phyloP scores from a whole-genome alignment of 1,140 invertebrate genomes.

The Pollicipes pollicipes region DNA sequence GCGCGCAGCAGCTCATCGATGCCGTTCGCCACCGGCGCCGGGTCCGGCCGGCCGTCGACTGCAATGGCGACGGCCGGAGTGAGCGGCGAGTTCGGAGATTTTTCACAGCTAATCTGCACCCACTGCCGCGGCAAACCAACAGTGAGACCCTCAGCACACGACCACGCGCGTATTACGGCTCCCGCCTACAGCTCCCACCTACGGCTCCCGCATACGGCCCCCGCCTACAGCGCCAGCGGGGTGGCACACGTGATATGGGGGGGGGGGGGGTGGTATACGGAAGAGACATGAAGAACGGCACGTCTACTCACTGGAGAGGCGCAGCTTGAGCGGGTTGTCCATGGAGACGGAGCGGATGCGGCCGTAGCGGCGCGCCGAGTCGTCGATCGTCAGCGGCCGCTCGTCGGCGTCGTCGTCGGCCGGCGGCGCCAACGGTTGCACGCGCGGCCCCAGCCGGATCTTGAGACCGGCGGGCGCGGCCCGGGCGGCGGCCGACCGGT shows the following conservation, averaged over 20 bases:
- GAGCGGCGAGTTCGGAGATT: no score
- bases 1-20: constrained; percentile 69
- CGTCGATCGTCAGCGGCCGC: background rate
- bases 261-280: no score
- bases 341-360: background rate
- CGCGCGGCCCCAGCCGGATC: background rate
- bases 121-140: no score
- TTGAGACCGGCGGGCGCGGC: background rate
- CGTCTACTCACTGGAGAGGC: background rate
- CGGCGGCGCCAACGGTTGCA: background rate
- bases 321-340: background rate
- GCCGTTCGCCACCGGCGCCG: constrained; percentile 44
- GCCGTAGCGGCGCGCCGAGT: background rate
- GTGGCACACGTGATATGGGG: no score
- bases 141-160: no score
- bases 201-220: no score
- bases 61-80: no score
- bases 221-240: no score
- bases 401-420: background rate
- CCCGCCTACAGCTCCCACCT: no score
- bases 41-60: constrained; percentile 25
- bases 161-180: no score
- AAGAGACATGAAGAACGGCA: no score
- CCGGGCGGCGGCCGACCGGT: background rate
- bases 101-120: no score